Conservation (phyloP, 1,140 invertebrate species). For the Papilio helenus region DNA sequence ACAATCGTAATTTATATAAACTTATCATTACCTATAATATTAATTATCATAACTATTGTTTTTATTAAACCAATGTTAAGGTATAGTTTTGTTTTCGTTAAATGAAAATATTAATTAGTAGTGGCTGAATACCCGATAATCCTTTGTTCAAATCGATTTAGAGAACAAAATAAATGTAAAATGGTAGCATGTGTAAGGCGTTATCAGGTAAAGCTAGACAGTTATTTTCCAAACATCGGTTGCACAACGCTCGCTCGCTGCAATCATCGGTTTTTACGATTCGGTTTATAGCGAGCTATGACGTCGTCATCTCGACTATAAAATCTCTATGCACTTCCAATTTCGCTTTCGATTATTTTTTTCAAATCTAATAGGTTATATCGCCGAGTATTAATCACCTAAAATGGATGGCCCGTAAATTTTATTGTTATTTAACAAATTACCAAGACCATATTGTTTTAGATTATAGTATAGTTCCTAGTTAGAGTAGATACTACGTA, state of each 20-base stretch:
- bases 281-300: slow-evolving; percentile 54
- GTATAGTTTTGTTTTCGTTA: slow-evolving; percentile 9
- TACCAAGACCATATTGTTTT: background rate
- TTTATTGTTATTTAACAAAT: background rate
- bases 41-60: slow-evolving; percentile 35
- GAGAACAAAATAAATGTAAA: slow-evolving; percentile 17
- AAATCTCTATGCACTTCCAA: slow-evolving; percentile 39
- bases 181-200: slow-evolving; percentile 25
- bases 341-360: slow-evolving; percentile 29
- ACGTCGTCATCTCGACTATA: slow-evolving; percentile 42
- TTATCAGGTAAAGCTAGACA: slow-evolving; percentile 54
- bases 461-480: background rate
- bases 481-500: too few relatives aligned
- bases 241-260: slow-evolving; percentile 56
- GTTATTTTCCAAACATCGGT: slow-evolving; percentile 56
- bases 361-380: slow-evolving; percentile 29
- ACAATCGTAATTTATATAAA: slow-evolving; percentile 2
- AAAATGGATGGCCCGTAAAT: background rate
- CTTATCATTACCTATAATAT: slow-evolving; percentile 40
- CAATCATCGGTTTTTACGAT: slow-evolving; percentile 66
- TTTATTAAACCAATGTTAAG: background rate
- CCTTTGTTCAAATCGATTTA: background rate
- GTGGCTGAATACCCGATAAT: background rate
- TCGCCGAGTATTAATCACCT: slow-evolving; percentile 4
- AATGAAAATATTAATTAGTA: background rate